Evolutionary conservation across 2,797 vertebrate species (phyloP), one percentile per base, ranked within the genome.

Genomic region (Cheirogaleus major): DNA sequence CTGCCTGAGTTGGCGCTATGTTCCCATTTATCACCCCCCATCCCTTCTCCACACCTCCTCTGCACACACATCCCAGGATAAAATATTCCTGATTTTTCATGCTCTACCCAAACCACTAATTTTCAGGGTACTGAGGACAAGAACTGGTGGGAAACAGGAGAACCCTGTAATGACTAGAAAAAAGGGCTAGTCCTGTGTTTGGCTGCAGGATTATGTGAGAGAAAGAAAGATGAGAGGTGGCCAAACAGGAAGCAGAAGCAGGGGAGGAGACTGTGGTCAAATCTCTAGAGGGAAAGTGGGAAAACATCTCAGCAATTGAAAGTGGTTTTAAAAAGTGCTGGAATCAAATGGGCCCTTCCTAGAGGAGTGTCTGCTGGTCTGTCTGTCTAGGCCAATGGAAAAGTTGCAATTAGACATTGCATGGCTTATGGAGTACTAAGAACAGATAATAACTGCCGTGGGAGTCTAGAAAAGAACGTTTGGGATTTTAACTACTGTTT

Each of bases 401-500:
- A 96, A 92, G 15, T 86, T 50, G 57, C 11, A 55, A 2, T 27
- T 25, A 89, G 59, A 38, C 59, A 67, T 38, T 90, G 45, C 6
- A 17, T 27, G 20, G 22, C 67, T 88, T 70, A 57, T 1, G 38
- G 78, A 93, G 61, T 17, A 63, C 41, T 7, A 61, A 67, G 50
- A 84, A 79, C 5, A 45, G 48, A 59, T n/a, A n/a, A 76, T 52
- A 55, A 23, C 23, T 18, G 12, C 70, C 30, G 15, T 32, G 63
- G n/a, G 79, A 90, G 25, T 59, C 41, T 41, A 72, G 50, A 81
- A 82, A 95, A 61, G 22, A 50, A 69, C 72, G 91, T 35, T 78
- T 84, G 70, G n/a, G 45, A 87, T 81, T 69, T 91, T 89, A 63
- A 88, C 22, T 79, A 83, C 25, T 78, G 43, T 80, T 90, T 48